Percentiles rank a stretch among this genome's conserved stretches.
Evolutionary conservation across 2,888 invertebrate species (phyloP).

Genomic region (Oscheius sp.): DNA sequence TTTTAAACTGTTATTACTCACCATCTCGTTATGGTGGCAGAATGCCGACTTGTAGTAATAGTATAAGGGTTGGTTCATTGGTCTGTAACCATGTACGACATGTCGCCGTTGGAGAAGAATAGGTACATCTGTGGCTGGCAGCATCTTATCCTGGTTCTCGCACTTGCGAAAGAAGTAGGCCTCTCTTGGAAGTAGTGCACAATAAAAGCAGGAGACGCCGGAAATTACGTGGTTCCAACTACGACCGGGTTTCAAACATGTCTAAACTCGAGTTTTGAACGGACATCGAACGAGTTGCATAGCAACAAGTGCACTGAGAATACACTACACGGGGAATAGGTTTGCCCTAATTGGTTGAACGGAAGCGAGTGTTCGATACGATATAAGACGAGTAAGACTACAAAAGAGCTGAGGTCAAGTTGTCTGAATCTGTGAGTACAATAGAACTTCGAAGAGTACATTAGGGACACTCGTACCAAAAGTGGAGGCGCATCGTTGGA

Average conservation of each 20-base stretch:
- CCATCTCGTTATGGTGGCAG: slow-evolving; percentile 66
- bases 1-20: slow-evolving; percentile 34
- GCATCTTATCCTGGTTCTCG: background rate
- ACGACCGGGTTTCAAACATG: background rate
- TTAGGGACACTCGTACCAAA: no score
- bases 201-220: slow-evolving; percentile 8
- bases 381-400: no score
- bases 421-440: no score
- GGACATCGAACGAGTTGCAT: no score
- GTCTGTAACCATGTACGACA: slow-evolving; percentile 65
- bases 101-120: slow-evolving; percentile 57
- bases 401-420: no score
- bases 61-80: slow-evolving; percentile 54
- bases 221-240: slow-evolving; percentile 17
- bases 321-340: no score
- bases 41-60: slow-evolving; percentile 68
- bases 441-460: no score
- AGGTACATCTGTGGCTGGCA: slow-evolving; percentile 51
- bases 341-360: no score
- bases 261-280: no score
- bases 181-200: slow-evolving; percentile 3
- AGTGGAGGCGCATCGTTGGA: no score
- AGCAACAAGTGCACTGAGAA: no score
- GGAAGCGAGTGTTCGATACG: no score
- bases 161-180: background rate